These are phyloP conservation scores for Orientallactaga sibirica DNA, from an alignment of 2,797 vertebrate genomes.

Conservation along the genomic window DNA sequence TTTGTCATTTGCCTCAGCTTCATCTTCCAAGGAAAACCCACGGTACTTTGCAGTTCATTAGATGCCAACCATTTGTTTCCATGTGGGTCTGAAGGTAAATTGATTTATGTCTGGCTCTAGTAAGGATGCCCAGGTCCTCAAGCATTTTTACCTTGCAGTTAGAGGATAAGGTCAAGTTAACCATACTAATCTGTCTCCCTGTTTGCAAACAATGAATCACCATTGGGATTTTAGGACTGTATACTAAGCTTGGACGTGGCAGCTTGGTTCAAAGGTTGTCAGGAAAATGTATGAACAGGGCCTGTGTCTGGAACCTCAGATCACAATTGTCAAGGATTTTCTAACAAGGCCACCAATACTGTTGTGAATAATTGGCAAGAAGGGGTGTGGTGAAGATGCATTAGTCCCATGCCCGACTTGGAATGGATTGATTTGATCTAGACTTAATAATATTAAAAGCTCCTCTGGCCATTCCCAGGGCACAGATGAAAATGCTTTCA, in stretches of 20 bases:
- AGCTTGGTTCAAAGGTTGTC: conserved; percentile 83
- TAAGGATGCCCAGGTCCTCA: conserved; percentile 75
- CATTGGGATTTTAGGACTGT: conserved; percentile 78
- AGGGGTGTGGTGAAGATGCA: conserved; percentile 73
- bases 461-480: conserved; percentile 72
- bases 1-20: conserved; percentile 75
- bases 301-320: conserved; percentile 71
- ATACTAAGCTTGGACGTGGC: conserved; percentile 76
- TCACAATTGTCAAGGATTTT: conserved; percentile 74
- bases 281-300: conserved; percentile 79
- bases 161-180: conserved; percentile 80
- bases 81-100: conserved; percentile 63
- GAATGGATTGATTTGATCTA: conserved; percentile 82
- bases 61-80: conserved; percentile 77
- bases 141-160: conserved; percentile 77
- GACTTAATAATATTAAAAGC: conserved; percentile 86
- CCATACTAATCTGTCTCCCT: conserved; percentile 78
- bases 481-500: conserved; percentile 83
- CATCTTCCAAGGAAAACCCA: conserved; percentile 73
- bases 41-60: conserved; percentile 53
- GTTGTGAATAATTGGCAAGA: conserved; percentile 73
- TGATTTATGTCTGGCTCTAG: conserved; percentile 77
- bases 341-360: conserved; percentile 70
- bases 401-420: conserved; percentile 59
- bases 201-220: conserved; percentile 81